A percentile compares a stretch with the other conserved stretches of the same genome.
Conservation (phyloP, 35 echinoderm and acorn worm genomes). For the Lytechinus pictus region DNA sequence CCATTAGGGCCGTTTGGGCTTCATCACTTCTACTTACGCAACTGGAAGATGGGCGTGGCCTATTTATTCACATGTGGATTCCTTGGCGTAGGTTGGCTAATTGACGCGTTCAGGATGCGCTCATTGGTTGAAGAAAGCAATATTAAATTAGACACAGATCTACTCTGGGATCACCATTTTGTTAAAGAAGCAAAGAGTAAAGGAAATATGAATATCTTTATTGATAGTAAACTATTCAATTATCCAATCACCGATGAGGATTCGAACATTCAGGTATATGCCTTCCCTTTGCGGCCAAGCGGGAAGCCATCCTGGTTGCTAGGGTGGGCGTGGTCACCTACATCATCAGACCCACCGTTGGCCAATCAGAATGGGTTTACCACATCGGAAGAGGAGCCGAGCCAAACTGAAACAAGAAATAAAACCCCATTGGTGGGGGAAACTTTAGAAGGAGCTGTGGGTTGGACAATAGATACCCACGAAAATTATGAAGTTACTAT, state of each 20-base stretch:
- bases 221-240: neutral
- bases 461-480: neutral
- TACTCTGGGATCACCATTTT: neutral
- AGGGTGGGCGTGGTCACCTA: constrained; percentile 44
- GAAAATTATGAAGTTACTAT: neutral
- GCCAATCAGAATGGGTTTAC: neutral
- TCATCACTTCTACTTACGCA: constrained; percentile 68
- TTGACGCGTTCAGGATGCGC: constrained; percentile 63
- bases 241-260: constrained; percentile 37
- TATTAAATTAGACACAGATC: neutral
- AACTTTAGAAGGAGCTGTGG: neutral
- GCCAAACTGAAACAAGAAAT: neutral
- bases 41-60: constrained; percentile 41
- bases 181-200: neutral
- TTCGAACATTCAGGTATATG: constrained; percentile 26
- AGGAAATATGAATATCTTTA: constrained; percentile 31
- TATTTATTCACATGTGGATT: constrained; percentile 69
- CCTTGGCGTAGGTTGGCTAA: constrained; percentile 67
- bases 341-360: neutral
- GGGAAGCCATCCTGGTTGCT: constrained; percentile 30
- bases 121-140: constrained; percentile 62
- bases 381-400: neutral
- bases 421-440: neutral
- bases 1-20: constrained; percentile 68
- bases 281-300: neutral